Evolutionary conservation across 2,888 invertebrate species (phyloP), one percentile per base, ranked within the genome.

Genomic region (Dynastes tityus): DNA sequence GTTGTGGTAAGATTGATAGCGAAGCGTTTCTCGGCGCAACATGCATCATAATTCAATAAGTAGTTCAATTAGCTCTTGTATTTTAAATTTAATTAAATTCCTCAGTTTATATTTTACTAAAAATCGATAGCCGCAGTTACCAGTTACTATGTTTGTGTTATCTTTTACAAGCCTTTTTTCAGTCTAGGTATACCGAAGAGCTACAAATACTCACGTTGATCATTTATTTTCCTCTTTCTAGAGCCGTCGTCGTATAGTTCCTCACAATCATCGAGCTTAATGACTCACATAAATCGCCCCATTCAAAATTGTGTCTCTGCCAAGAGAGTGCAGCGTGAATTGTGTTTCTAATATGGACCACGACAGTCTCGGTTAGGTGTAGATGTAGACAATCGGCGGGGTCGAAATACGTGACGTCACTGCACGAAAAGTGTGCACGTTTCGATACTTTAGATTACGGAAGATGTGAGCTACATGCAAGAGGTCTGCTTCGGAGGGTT

Each of bases 361-460:
- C 22, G 16, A 55, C 37, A 16, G 65, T 65, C 37, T 32, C 16
- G 51, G n/a, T n/a, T 61, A 70, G 65, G 64, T 76, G 78, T 75
- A 77, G 61, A 80, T 76, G 78, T 77, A 77, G 61, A 80, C 80
- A 80, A 80, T 79, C 78, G 80, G 65, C 58, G 55, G 45, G 29
- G 55, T 51, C 78, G 53, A 67, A 70, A 58, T 80, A 79, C 80
- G 80, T 79, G 80, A 81, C 78, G 81, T 80, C 80, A 79, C 79
- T 67, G 74, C 78, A 76, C 68, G 77, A 64, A 76, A 75, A 79
- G 45, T 73, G 76, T 81, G 76, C 81, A 81, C 81, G 81, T 68
- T 81, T 77, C 64, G 77, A 81, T 81, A 81, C 70, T 78, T 78
- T 64, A 78, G 58, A 70, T 78, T 58, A 64, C 49, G 29, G 45